A percentile compares a stretch with the other conserved stretches of the same genome.
Evolutionary conservation across 2,797 vertebrate genomes (phyloP).

Genomic region (Graptemys geographica): DNA sequence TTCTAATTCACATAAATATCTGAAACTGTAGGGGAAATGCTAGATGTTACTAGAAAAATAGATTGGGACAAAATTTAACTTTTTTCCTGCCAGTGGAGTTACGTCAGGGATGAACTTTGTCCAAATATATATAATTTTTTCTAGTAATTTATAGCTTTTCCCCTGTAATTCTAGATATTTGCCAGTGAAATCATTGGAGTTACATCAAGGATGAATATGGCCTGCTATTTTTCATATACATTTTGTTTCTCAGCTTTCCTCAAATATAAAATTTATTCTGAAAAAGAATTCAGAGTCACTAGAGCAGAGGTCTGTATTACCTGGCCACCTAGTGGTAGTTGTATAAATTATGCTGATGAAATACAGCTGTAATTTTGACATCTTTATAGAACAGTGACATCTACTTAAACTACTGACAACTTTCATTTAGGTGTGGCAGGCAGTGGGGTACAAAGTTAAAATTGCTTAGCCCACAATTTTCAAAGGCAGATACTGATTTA

Average conservation of each 20-base stretch:
- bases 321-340: constrained; percentile 24
- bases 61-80: neutral
- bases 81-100: neutral
- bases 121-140: neutral
- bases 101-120: neutral
- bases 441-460: neutral
- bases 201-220: neutral
- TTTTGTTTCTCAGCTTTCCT: neutral
- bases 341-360: neutral
- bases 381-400: neutral
- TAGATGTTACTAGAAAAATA: neutral
- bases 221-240: neutral
- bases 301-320: neutral
- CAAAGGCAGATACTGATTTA: neutral
- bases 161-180: neutral
- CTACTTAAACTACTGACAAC: neutral
- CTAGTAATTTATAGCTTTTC: neutral
- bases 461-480: neutral
- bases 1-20: neutral
- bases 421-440: neutral
- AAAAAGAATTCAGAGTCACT: neutral
- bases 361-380: neutral
- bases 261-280: neutral
- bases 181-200: neutral
- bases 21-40: neutral